Evolutionary conservation across 2,113 vertebrate species (phyloP).

Genomic region (Daubentonia madagascariensis): DNA sequence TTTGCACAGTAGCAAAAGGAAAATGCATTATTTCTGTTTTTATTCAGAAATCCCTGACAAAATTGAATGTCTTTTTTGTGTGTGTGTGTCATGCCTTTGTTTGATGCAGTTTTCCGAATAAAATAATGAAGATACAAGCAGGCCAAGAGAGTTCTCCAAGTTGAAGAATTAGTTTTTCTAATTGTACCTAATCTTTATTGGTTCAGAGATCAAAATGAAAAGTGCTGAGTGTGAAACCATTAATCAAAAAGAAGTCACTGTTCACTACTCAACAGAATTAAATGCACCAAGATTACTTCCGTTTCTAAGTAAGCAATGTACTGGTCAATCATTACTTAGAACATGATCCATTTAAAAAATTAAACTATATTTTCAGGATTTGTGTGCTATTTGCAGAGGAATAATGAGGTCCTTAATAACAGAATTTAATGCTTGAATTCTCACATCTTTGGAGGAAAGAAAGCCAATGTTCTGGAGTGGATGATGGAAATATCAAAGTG

Average conservation of each 20-base stretch:
- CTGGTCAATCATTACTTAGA: constrained; percentile 29
- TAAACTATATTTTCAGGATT: constrained; percentile 17
- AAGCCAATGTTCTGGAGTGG: constrained; percentile 46
- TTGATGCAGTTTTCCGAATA: constrained; percentile 4
- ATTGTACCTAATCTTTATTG: constrained; percentile 8
- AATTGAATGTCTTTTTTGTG: neutral
- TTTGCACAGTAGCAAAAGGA: constrained; percentile 38
- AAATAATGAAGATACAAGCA: neutral
- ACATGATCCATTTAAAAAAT: neutral
- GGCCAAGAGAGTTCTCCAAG: neutral
- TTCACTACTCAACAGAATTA: constrained; percentile 25
- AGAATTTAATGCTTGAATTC: constrained; percentile 49
- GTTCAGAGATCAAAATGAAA: constrained; percentile 26
- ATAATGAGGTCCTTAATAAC: constrained; percentile 64
- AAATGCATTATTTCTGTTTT: constrained; percentile 54
- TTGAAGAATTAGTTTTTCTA: constrained; percentile 19
- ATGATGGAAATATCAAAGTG: constrained; percentile 53
- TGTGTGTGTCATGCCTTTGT: neutral
- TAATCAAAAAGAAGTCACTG: constrained; percentile 40
- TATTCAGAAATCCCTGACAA: constrained; percentile 39
- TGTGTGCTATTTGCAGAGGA: constrained; percentile 29
- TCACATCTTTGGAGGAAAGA: constrained; percentile 47
- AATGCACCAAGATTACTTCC: neutral
- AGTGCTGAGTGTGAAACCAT: neutral
- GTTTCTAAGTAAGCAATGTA: neutral